phyloP scores from a whole-genome alignment of 2,797 vertebrate genomes.

The Eleutherodactylus coqui region DNA sequence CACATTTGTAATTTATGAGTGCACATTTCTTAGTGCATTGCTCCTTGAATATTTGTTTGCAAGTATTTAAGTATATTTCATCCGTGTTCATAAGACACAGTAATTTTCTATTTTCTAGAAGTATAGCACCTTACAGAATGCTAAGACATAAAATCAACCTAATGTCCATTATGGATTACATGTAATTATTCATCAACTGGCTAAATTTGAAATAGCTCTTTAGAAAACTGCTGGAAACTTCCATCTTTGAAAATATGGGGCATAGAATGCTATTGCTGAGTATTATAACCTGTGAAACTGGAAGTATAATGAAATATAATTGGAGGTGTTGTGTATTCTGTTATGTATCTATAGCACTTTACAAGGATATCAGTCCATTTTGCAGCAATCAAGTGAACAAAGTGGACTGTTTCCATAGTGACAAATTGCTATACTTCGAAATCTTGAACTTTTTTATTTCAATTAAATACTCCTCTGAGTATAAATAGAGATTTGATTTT shows the following conservation, averaged over 20 bases:
- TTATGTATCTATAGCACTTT: background rate
- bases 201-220: background rate
- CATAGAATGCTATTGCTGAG: background rate
- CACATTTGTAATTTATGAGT: background rate
- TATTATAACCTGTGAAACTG: background rate
- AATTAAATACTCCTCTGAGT: background rate
- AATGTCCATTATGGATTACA: background rate
- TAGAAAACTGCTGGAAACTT: background rate
- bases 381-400: slow-evolving; percentile 16
- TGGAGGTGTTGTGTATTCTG: background rate
- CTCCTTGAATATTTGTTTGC: background rate
- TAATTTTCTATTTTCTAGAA: background rate
- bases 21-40: background rate
- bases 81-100: background rate
- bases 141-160: no score
- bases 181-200: background rate
- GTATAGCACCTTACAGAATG: no score
- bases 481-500: background rate
- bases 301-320: slow-evolving; percentile 5
- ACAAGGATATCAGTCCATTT: slow-evolving; percentile 3
- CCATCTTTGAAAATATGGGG: background rate
- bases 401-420: slow-evolving; percentile 67
- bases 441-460: background rate
- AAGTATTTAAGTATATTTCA: no score
- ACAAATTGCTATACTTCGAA: slow-evolving; percentile 65